These are phyloP conservation scores for Lepidochitona cinerea DNA, from an alignment of 2,888 invertebrate species.

Conservation along the genomic window DNA sequence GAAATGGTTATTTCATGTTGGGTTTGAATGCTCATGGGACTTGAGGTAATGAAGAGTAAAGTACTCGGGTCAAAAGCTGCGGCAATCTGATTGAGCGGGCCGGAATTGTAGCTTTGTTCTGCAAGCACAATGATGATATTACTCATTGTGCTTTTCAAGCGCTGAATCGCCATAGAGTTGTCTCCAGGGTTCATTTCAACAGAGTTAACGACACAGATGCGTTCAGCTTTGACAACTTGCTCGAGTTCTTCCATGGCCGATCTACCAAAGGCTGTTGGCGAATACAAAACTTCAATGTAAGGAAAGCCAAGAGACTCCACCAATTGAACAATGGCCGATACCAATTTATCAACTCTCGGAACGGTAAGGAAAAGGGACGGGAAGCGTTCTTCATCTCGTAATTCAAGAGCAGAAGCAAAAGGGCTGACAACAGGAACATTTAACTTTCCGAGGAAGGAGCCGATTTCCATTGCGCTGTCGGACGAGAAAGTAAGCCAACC, in stretches of 20 bases:
- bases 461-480: slow-evolving; percentile 31
- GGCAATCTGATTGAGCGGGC: background rate
- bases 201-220: slow-evolving; percentile 48
- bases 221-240: slow-evolving; percentile 44
- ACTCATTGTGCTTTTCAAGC: slow-evolving; percentile 32
- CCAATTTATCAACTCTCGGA: slow-evolving; percentile 53
- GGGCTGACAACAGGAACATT: slow-evolving; percentile 73
- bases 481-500: slow-evolving; percentile 58
- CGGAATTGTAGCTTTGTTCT: background rate
- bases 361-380: slow-evolving; percentile 58
- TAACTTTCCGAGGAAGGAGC: slow-evolving; percentile 65
- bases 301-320: slow-evolving; percentile 48
- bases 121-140: slow-evolving; percentile 46
- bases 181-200: slow-evolving; percentile 26
- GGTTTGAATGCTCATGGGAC: background rate
- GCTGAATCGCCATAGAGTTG: slow-evolving; percentile 28
- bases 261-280: slow-evolving; percentile 37
- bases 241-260: slow-evolving; percentile 40
- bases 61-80: background rate
- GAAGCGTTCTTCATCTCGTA: slow-evolving; percentile 43
- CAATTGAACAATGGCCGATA: slow-evolving; percentile 56
- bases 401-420: slow-evolving; percentile 42
- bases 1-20: background rate
- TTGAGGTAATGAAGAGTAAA: background rate
- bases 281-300: slow-evolving; percentile 55